Conservation (phyloP, 2,113 vertebrate species). For the Leptosomus discolor region DNA sequence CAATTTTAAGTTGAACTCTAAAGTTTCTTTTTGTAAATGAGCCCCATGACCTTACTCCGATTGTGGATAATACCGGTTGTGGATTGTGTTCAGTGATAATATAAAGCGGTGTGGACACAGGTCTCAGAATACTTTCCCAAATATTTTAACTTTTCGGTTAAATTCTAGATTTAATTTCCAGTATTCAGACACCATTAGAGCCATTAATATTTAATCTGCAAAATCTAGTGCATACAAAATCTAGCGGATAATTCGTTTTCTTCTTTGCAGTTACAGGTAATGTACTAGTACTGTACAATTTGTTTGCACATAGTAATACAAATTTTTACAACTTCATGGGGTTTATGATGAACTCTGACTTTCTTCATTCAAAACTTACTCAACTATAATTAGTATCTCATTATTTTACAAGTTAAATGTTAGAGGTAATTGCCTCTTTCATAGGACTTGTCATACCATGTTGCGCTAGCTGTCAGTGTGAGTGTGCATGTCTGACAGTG, state of each 20-base stretch:
- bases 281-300: background rate
- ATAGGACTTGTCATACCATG: background rate
- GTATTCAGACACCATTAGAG: background rate
- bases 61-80: too few species aligned
- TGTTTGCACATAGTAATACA: background rate
- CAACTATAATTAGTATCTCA: background rate
- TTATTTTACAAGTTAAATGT: background rate
- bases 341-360: background rate
- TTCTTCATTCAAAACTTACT: background rate
- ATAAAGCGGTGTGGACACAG: background rate
- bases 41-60: background rate
- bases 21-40: background rate
- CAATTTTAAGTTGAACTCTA: background rate
- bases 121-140: background rate
- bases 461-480: background rate
- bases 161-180: background rate
- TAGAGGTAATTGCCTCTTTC: background rate
- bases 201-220: background rate
- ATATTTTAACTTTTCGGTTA: background rate
- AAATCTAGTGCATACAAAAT: background rate
- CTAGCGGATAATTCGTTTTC: background rate
- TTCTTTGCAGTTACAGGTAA: background rate
- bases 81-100: background rate
- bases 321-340: background rate
- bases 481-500: background rate